Evolutionary conservation across 2,888 invertebrate species (phyloP), one percentile per base, ranked within the genome.

Genomic region (Chrysomela aeneicollis): DNA sequence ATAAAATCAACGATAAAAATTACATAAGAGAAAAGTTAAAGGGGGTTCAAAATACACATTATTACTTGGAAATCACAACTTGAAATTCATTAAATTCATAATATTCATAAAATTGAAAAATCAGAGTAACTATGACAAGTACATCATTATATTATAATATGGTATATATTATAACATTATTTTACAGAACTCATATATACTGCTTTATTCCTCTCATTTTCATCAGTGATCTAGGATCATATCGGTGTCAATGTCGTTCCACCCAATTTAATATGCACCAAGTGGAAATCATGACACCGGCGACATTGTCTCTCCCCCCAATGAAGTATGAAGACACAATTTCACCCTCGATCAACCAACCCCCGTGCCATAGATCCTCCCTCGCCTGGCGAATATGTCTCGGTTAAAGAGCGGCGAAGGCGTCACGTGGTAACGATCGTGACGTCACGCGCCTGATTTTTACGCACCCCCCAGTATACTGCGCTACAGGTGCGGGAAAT

Each of bases 381-480:
- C 59, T 59, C 67, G 70, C 66, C 68, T 60, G 54, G 59, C 52
- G 51, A 37, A 71, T 73, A 70, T 67, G 73, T 74, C 73, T 70
- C 67, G 67, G 69, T 75, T 75, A 75, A 75, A 75, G 73, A 74
- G 74, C 71, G 62, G 69, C 67, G 63, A 71, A 71, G 74, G 74
- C 69, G 69, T 67, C 69, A 69, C 69, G 67, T 67, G 67, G 6
- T 58, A n/a, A n/a, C n/a, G n/a, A n/a, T n/a, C n/a, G n/a, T 35
- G 54, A 53, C 51, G 61, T 59, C 64, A 49, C 54, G 64, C 61
- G 51, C 46, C 61, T 57, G 59, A 54, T 63, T 67, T 66, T 62
- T 63, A 58, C 52, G 30, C 55, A 63, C n/a, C 59, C 66, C 63
- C 60, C 52, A 51, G 59, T 58, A 59, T 53, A 52, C 26, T 51